Base-by-base conservation (phyloP, 2,888 invertebrate species). In the Cheilosia vernalis region DNA sequence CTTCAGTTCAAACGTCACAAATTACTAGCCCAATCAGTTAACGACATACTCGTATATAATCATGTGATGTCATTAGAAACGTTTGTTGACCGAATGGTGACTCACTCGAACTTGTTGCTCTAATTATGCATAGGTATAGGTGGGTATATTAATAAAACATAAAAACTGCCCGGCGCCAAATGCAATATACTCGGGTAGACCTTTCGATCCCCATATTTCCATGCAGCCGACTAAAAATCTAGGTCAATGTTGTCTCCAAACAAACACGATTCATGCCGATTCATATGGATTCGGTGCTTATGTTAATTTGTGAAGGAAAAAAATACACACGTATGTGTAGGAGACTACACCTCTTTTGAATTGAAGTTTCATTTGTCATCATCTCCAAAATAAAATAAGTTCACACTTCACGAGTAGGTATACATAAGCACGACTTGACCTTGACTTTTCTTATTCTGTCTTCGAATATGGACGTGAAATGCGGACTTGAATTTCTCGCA, bases 201-300 rank as follows among this genome's bases (percentile, higher is more conserved):
- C 13, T 27, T 15, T 55, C 40, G 30, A 55, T 47, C 13, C 37
- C 37, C 37, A 56, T 15, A 30, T n/a, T 47, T 44, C 15, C 19
- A 42, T 19, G 17, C n/a, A 42, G 24, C 42, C 2, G 42, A 17
- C 15, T 6, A 42, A 61, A 44, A n/a, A 73, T 64, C 63, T 73
- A 24, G 73, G 63, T 73, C 63, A 73, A 64, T 64, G 63, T 27
- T 73, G 55, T 37, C 17, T 49, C 53, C 15, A 58, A 40, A 5
- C 30, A 60, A 44, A 33, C 37, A 60, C 55, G 13, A 55, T 63
- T 63, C 24, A 51, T 51, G 44, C 51, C 66, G n/a, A 51, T 27
- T 19, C 19, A 42, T 13, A 37, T 61, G 61, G 61, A 10, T 42
- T 30, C n/a, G 44, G 10, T 51, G 24, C 5, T 40, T 51, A 40